These are phyloP conservation scores for Sarcophilus harrisii DNA, from an alignment of 2,797 vertebrate species.

Conservation along the genomic window DNA sequence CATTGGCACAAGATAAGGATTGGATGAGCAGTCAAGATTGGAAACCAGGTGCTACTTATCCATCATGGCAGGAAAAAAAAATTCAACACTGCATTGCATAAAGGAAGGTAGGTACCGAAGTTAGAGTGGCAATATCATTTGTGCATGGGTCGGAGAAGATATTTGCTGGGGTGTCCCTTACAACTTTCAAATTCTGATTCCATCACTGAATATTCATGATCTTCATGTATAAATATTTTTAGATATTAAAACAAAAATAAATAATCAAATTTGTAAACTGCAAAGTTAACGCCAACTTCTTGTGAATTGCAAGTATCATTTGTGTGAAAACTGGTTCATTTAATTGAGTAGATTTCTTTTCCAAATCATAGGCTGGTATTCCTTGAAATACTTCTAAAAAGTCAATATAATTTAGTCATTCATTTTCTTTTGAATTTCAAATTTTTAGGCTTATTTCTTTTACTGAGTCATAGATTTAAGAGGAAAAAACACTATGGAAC, in stretches of 20 bases:
- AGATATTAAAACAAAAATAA: background rate
- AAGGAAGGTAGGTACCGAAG: background rate
- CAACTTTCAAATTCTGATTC: background rate
- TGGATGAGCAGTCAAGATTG: background rate
- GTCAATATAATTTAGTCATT: slow-evolving; percentile 60
- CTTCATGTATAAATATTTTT: background rate
- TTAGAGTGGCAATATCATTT: background rate
- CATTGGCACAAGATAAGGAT: background rate
- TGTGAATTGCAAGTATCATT: background rate
- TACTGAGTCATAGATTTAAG: slow-evolving; percentile 63
- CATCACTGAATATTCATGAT: background rate
- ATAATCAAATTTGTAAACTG: background rate
- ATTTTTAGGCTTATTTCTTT: slow-evolving; percentile 57
- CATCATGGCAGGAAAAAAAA: background rate
- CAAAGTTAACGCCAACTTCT: background rate
- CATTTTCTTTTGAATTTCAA: slow-evolving; percentile 42
- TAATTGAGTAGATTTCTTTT: background rate
- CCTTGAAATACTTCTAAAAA: background rate
- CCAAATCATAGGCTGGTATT: slow-evolving; percentile 5
- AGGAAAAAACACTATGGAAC: background rate
- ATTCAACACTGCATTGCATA: background rate
- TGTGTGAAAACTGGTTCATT: background rate
- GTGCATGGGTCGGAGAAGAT: background rate
- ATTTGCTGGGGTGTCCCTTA: background rate
- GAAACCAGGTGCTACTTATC: background rate